These are phyloP conservation scores for Malacoctenus gilli DNA, from an alignment of 2,797 vertebrate species.

Conservation along the genomic window DNA sequence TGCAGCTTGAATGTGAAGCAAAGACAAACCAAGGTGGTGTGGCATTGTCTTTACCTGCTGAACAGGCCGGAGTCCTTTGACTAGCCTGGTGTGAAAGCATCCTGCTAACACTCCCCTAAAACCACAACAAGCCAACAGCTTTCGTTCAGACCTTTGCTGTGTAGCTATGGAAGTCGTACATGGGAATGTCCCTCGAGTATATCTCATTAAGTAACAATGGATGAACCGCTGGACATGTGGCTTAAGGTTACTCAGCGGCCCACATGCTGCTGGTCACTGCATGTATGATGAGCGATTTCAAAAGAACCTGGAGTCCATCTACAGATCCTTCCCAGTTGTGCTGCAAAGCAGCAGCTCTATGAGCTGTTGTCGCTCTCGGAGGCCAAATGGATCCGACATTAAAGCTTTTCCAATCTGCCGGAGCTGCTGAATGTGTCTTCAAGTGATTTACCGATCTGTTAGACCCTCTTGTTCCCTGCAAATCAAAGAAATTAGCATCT, in stretches of 20 bases:
- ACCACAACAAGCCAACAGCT: background rate
- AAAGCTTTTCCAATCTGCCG: slow-evolving; percentile 32
- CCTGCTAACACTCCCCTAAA: background rate
- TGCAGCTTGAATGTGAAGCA: no score
- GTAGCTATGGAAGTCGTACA: slow-evolving; percentile 5
- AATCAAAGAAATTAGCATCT: slow-evolving; percentile 36
- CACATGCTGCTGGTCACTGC: slow-evolving; percentile 14
- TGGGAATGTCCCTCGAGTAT: slow-evolving; percentile 6
- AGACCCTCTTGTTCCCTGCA: slow-evolving; percentile 21
- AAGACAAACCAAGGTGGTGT: no score
- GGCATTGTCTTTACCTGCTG: no score
- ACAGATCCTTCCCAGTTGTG: slow-evolving; percentile 16
- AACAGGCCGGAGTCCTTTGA: no score
- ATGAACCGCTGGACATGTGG: background rate
- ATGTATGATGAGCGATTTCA: slow-evolving; percentile 17
- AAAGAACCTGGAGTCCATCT: slow-evolving; percentile 11
- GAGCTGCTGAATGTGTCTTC: slow-evolving; percentile 38
- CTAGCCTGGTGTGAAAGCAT: no score
- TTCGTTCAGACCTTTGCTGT: background rate
- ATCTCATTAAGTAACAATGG: slow-evolving; percentile 15
- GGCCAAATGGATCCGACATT: slow-evolving; percentile 35
- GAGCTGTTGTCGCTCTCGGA: slow-evolving; percentile 24
- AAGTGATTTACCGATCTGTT: slow-evolving; percentile 42
- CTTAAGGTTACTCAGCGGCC: background rate
- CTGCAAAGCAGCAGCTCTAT: slow-evolving; percentile 16